Evolutionary conservation across 2,888 invertebrate species (phyloP).

Genomic region (Brenthis ino): DNA sequence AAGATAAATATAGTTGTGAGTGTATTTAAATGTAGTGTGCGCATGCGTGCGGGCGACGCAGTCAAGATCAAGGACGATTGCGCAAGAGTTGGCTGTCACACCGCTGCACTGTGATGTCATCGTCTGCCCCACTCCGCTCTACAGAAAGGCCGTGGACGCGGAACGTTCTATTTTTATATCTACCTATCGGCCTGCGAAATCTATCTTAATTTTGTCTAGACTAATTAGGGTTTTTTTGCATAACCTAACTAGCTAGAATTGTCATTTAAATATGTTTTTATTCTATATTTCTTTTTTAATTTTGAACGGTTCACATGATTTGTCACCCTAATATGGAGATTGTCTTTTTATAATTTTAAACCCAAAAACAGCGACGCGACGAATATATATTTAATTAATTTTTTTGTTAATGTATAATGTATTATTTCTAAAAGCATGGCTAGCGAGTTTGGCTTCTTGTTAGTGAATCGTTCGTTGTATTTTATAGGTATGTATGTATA

Average conservation of each 20-base stretch:
- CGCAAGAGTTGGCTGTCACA: slow-evolving; percentile 80
- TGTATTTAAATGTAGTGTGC: slow-evolving; percentile 62
- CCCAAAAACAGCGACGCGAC: too few species aligned
- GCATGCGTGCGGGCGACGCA: slow-evolving; percentile 79
- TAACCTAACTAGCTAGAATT: too few species aligned
- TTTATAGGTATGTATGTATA: too few species aligned
- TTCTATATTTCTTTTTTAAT: background rate
- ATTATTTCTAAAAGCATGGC: too few species aligned
- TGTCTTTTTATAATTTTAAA: too few species aligned
- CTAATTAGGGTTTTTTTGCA: slow-evolving; percentile 2
- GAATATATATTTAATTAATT: too few species aligned
- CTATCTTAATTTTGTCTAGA: slow-evolving; percentile 25
- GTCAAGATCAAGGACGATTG: slow-evolving; percentile 83
- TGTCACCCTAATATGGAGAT: too few species aligned
- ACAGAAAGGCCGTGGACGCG: slow-evolving; percentile 70
- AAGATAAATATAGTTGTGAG: slow-evolving; percentile 73
- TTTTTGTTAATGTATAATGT: too few species aligned
- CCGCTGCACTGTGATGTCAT: slow-evolving; percentile 80
- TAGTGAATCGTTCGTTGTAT: too few species aligned
- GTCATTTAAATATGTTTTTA: too few species aligned
- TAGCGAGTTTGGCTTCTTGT: too few species aligned
- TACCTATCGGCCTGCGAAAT: slow-evolving; percentile 43
- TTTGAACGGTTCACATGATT: too few species aligned
- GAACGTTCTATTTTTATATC: slow-evolving; percentile 72
- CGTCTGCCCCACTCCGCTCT: slow-evolving; percentile 59